Evolutionary conservation across 2,888 invertebrate species (phyloP).

Genomic region (Dryadula phaetusa): DNA sequence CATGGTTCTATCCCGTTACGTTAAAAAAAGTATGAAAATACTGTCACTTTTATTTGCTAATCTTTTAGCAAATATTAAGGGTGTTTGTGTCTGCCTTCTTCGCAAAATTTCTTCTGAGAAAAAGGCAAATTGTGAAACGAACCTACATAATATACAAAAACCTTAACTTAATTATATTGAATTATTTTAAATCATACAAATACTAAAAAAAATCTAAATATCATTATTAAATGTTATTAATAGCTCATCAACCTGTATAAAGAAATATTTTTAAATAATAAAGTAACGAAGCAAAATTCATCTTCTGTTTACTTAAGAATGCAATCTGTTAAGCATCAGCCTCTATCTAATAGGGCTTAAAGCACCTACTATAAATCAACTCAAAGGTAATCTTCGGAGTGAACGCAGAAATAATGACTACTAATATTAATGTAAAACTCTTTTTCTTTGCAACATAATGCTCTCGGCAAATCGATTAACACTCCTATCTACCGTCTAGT

Average conservation of each 20-base stretch:
- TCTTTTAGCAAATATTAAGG: too few relatives aligned
- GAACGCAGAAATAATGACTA: conserved; percentile 33
- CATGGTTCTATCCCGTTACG: too few relatives aligned
- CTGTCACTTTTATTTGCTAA: too few relatives aligned
- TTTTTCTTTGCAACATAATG: conserved; percentile 35
- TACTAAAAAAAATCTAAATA: too few relatives aligned
- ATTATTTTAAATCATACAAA: too few relatives aligned
- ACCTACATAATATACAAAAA: too few relatives aligned
- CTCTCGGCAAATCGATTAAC: conserved; percentile 39
- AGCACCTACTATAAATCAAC: conserved; percentile 25
- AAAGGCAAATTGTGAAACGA: too few relatives aligned
- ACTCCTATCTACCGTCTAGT: conserved; percentile 36
- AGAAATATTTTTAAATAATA: neutral
- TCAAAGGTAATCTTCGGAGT: conserved; percentile 25
- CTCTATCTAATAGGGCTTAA: neutral
- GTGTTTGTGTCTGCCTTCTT: too few relatives aligned
- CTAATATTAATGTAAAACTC: conserved; percentile 28
- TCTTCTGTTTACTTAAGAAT: neutral
- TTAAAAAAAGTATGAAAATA: too few relatives aligned
- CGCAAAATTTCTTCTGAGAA: too few relatives aligned
- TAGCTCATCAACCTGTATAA: neutral
- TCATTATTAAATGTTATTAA: too few relatives aligned
- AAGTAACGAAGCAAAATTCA: neutral
- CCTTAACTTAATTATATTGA: too few relatives aligned
- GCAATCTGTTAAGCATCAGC: neutral